Conservation (phyloP, 2,888 invertebrate species). For the Lymantria dispar region DNA sequence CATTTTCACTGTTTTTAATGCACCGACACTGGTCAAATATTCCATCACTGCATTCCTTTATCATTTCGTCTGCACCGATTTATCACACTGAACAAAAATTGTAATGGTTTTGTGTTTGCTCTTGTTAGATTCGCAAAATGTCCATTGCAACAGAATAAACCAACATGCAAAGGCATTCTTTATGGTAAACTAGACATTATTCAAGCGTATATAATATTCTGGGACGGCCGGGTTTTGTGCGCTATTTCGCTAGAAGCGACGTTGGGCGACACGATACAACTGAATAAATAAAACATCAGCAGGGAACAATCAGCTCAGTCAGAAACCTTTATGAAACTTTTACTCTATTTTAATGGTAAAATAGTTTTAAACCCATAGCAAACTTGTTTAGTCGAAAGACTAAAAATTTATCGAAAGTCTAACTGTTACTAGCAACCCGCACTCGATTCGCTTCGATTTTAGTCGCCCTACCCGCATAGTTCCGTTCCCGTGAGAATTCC, state of each 20-base stretch:
- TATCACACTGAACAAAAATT: conserved; percentile 43
- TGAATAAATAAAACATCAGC: conserved; percentile 63
- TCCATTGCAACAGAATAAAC: conserved; percentile 51
- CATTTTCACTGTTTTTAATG: conserved; percentile 78
- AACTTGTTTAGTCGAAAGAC: conserved; percentile 1
- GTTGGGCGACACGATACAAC: conserved; percentile 43
- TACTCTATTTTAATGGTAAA: conserved; percentile 19
- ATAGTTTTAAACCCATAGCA: conserved; percentile 24
- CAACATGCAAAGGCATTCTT: conserved; percentile 61
- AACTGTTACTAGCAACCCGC: too few relatives aligned
- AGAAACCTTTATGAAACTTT: conserved; percentile 35
- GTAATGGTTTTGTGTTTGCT: conserved; percentile 63
- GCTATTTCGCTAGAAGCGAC: conserved; percentile 51
- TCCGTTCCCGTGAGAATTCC: too few relatives aligned
- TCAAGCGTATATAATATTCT: conserved; percentile 65
- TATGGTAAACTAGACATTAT: conserved; percentile 62
- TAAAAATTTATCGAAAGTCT: too few relatives aligned
- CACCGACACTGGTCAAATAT: conserved; percentile 69
- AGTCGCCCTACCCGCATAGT: too few relatives aligned
- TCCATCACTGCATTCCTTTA: conserved; percentile 80
- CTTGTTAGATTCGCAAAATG: conserved; percentile 40
- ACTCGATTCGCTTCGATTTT: too few relatives aligned
- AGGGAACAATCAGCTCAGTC: conserved; percentile 48
- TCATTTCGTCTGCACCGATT: conserved; percentile 55
- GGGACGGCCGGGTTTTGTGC: conserved; percentile 48